phyloP scores from a whole-genome alignment of 1,140 invertebrate species.

The Glossosoma conforme region DNA sequence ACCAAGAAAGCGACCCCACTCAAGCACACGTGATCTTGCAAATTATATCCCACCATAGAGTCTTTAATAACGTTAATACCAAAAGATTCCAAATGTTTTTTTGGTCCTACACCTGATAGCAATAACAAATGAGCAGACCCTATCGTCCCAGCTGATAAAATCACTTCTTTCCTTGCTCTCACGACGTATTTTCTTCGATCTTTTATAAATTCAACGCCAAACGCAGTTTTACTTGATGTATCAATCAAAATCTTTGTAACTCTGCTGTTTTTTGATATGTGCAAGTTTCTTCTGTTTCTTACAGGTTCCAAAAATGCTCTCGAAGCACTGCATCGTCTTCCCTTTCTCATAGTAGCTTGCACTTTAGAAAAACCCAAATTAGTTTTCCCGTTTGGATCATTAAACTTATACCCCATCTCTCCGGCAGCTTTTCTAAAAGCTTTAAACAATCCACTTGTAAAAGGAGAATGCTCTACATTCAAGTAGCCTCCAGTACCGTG shows the following conservation, averaged over 20 bases:
- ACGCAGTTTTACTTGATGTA: constrained; percentile 52
- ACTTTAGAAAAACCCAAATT: constrained; percentile 59
- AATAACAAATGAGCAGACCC: constrained; percentile 69
- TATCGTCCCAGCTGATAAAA: constrained; percentile 66
- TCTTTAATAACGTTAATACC: constrained; percentile 56
- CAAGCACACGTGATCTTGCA: constrained; percentile 73
- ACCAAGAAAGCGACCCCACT: constrained; percentile 64
- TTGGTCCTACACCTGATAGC: constrained; percentile 63
- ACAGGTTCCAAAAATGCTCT: constrained; percentile 64
- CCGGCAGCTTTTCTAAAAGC: constrained; percentile 62
- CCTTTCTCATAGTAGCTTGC: constrained; percentile 67
- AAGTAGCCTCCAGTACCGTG: constrained; percentile 64
- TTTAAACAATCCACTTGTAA: constrained; percentile 54
- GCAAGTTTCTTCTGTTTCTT: constrained; percentile 60
- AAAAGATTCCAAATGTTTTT: constrained; percentile 46
- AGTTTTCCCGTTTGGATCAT: constrained; percentile 60
- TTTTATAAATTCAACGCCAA: constrained; percentile 63
- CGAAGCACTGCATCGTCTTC: constrained; percentile 63
- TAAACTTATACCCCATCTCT: constrained; percentile 66
- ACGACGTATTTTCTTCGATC: constrained; percentile 45
- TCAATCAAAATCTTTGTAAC: constrained; percentile 65
- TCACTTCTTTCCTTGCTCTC: constrained; percentile 53
- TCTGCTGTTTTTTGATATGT: constrained; percentile 61
- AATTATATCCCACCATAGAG: constrained; percentile 73
- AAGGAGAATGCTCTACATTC: constrained; percentile 61